Evolutionary conservation across 2,797 vertebrate genomes (phyloP), one percentile per base, ranked within the genome.

Genomic region (Lerista edwardsae): DNA sequence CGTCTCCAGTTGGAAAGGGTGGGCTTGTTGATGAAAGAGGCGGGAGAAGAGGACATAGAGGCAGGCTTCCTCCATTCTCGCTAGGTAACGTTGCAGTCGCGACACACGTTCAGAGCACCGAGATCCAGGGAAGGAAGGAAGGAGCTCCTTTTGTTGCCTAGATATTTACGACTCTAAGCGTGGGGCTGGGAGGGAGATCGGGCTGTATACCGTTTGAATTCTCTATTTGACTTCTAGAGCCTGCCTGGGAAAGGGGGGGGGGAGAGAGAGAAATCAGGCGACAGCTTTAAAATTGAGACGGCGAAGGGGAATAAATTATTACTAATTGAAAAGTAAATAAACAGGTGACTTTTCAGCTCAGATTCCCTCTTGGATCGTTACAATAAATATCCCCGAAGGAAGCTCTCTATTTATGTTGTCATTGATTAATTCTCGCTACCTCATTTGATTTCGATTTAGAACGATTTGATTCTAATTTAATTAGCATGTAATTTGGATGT

Each of bases 391-490:
- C 96, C 96, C 95, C 95, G 95, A 96, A 97, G 95, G 95, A 96
- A 96, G 94, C 95, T 95, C 95, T 96, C 94, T 97, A 96, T 97
- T 97, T 96, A 97, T 97, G 97, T 97, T 97, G 96, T 97, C 96
- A 97, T 97, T 97, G 96, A 97, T 96, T 97, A 97, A 97, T 97
- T 97, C 96, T 93, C 95, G 94, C 96, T 97, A 96, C 95, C 96
- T 97, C 96, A 96, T 97, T 97, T 97, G 95, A 96, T 97, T 97
- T 96, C 96, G 96, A 97, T 97, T 97, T 97, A 96, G 96, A 97
- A 94, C 95, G 96, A 97, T 97, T 97, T 97, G 96, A 97, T 97
- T 97, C 96, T 97, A 97, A 97, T 97, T 97, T 96, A 97, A 97
- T 97, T 97, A 97, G 96, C 96, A 96, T 97, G 96, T 97, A 97